These are phyloP conservation scores for Cotesia vestalis DNA, from an alignment of 1,140 invertebrate species.

Conservation along the genomic window DNA sequence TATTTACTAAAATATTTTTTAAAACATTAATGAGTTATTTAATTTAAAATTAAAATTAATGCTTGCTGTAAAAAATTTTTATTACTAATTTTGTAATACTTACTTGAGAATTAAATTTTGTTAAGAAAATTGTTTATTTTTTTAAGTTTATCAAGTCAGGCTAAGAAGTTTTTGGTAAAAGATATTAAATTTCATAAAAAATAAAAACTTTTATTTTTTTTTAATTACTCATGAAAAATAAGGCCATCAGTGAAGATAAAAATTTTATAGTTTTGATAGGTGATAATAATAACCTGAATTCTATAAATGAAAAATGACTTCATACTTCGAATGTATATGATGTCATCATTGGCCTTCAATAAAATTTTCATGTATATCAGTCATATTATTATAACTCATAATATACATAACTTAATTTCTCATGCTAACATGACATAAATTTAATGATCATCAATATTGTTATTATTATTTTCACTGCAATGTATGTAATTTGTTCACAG, in stretches of 20 bases:
- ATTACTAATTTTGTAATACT: background rate
- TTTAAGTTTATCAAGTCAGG: too few relatives aligned
- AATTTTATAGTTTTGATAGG: background rate
- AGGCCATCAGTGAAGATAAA: too few relatives aligned
- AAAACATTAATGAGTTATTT: too few relatives aligned
- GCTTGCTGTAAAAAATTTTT: background rate
- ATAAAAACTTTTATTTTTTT: too few relatives aligned
- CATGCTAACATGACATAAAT: background rate
- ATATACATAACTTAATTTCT: background rate
- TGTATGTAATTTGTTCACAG: constrained; percentile 64
- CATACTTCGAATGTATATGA: background rate
- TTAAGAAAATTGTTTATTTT: too few relatives aligned
- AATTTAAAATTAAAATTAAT: too few relatives aligned
- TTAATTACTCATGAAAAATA: too few relatives aligned
- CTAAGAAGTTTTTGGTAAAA: too few relatives aligned
- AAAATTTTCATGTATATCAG: background rate
- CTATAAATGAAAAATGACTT: constrained; percentile 12
- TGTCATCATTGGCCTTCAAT: constrained; percentile 46
- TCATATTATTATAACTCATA: constrained; percentile 1
- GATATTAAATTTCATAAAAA: too few relatives aligned
- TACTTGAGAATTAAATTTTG: background rate
- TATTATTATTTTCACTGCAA: constrained; percentile 24
- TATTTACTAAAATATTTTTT: constrained; percentile 36
- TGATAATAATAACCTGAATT: background rate
- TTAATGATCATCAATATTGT: background rate